Evolutionary conservation across 2,888 invertebrate genomes (phyloP).

Genomic region (Megamerina dolium): DNA sequence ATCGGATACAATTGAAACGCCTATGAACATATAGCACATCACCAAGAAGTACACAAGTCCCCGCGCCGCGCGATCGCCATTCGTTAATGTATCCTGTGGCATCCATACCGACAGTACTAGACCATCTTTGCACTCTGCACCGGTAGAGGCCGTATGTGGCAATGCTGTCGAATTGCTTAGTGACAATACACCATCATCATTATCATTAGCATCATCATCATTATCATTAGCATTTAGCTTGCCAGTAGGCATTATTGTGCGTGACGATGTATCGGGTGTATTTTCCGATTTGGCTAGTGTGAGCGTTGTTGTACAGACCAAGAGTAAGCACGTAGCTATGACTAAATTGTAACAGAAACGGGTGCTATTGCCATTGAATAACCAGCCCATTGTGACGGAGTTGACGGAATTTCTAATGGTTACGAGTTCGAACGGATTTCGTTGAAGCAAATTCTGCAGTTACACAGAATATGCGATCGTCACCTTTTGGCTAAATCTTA

Average conservation of each 20-base stretch:
- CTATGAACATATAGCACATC: slow-evolving; percentile 93
- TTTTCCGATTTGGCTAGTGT: too few relatives aligned
- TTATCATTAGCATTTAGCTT: background rate
- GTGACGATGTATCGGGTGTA: too few relatives aligned
- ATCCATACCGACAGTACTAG: slow-evolving; percentile 83
- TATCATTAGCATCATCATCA: slow-evolving; percentile 9
- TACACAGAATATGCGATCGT: too few relatives aligned
- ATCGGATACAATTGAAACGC: slow-evolving; percentile 97
- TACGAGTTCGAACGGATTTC: too few relatives aligned
- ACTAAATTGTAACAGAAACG: slow-evolving; percentile 2
- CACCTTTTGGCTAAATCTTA: too few relatives aligned
- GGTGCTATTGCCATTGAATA: background rate
- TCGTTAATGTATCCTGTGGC: slow-evolving; percentile 70
- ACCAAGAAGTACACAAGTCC: slow-evolving; percentile 85
- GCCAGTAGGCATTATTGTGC: too few relatives aligned
- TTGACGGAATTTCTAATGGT: too few relatives aligned
- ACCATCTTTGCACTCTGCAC: slow-evolving; percentile 66
- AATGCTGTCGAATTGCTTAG: slow-evolving; percentile 17
- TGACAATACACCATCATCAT: background rate
- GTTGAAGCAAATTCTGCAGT: too few relatives aligned
- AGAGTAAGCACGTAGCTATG: slow-evolving; percentile 28
- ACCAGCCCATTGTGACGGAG: slow-evolving; percentile 7
- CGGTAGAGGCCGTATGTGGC: slow-evolving; percentile 14
- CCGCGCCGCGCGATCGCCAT: slow-evolving; percentile 73
- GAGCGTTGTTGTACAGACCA: slow-evolving; percentile 36